Evolutionary conservation across 2,797 vertebrate species (phyloP).

Genomic region (Darevskia mixta): DNA sequence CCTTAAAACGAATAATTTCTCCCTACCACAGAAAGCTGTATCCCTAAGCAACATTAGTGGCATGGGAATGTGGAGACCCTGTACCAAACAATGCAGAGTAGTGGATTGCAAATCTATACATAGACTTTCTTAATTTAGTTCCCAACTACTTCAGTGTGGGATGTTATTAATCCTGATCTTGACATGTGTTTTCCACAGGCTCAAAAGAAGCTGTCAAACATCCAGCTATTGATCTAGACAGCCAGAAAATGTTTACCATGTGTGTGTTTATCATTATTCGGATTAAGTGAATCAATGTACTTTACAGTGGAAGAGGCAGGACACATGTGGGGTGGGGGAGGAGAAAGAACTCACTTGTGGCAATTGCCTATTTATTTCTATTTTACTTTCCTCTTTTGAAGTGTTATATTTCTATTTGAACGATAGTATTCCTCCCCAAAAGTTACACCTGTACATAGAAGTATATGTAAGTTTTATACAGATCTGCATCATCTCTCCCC

Average conservation of each 20-base stretch:
- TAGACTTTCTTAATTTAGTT: neutral
- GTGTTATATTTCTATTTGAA: no score
- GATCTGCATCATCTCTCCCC: no score
- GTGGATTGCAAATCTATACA: neutral
- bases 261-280: conserved; percentile 2
- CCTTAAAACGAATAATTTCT: no score
- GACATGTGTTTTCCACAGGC: neutral
- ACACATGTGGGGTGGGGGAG: neutral
- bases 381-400: neutral
- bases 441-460: no score
- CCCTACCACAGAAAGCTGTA: neutral
- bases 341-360: neutral
- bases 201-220: neutral
- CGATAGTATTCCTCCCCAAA: no score
- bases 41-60: neutral
- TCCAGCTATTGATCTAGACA: neutral
- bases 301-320: neutral
- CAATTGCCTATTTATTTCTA: no score
- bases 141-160: neutral
- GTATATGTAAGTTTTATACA: no score
- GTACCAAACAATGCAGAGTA: neutral
- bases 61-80: neutral
- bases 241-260: neutral
- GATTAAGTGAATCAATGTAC: conserved; percentile 1
- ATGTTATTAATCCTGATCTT: neutral